phyloP scores from a whole-genome alignment of 2,113 vertebrate species.

The Laticauda colubrina region DNA sequence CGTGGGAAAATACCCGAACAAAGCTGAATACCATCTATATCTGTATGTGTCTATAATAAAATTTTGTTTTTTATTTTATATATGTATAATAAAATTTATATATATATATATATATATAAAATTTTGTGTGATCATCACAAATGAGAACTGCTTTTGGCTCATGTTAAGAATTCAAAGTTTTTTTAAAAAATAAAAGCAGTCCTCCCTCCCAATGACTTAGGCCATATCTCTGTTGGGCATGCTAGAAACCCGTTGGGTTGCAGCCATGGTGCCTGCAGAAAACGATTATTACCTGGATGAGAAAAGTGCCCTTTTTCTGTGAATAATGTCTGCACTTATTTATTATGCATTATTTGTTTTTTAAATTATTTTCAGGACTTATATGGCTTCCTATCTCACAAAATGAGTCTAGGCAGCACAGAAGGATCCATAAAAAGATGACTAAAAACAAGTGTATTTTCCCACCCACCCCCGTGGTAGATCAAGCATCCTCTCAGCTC shows the following conservation, averaged over 20 bases:
- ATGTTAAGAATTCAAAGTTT: too few relatives aligned
- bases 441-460: not conserved
- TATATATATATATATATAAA: too few relatives aligned
- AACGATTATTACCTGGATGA: not conserved
- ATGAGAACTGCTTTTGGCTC: too few relatives aligned
- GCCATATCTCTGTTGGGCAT: not conserved
- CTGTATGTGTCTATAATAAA: too few relatives aligned
- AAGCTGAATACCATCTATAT: too few relatives aligned
- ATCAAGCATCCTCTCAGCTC: not conserved
- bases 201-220: not conserved
- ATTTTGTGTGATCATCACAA: too few relatives aligned
- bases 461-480: not conserved
- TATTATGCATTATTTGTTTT: not conserved
- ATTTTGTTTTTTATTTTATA: too few relatives aligned
- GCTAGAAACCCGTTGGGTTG: not conserved
- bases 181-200: not conserved
- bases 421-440: not conserved
- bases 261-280: not conserved
- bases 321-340: not conserved
- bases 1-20: too few relatives aligned
- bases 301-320: not conserved
- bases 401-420: not conserved
- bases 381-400: not conserved
- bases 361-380: not conserved
- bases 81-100: too few relatives aligned